These are phyloP conservation scores for Drosophila paramelanica DNA, from an alignment of 2,888 invertebrate species.

Conservation along the genomic window DNA sequence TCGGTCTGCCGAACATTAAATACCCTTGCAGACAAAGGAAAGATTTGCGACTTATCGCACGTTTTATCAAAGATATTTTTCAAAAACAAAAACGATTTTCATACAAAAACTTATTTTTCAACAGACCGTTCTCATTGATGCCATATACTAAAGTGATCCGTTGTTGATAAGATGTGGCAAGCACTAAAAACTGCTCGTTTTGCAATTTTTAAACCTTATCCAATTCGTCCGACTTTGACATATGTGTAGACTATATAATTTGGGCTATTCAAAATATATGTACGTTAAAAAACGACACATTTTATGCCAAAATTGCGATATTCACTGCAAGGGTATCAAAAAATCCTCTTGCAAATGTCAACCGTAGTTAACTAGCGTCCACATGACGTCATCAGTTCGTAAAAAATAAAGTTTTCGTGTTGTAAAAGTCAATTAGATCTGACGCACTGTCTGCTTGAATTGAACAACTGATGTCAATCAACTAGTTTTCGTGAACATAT, in stretches of 20 bases:
- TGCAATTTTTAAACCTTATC: too few species aligned
- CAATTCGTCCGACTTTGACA: too few species aligned
- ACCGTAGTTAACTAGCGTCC: conserved; percentile 58
- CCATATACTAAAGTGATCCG: too few species aligned
- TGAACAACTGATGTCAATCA: conserved; percentile 61
- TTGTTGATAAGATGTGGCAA: too few species aligned
- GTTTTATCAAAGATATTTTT: too few species aligned
- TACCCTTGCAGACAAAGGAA: conserved; percentile 13
- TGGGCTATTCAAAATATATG: not conserved
- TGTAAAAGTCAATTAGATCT: conserved; percentile 33
- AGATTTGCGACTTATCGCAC: too few species aligned
- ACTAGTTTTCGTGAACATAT: conserved; percentile 21
- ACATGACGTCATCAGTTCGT: conserved; percentile 42
- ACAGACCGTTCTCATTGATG: too few species aligned
- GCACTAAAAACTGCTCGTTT: too few species aligned
- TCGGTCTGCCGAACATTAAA: conserved; percentile 19
- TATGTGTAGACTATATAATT: not conserved
- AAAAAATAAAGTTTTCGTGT: not conserved
- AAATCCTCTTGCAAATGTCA: conserved; percentile 38
- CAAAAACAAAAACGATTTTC: too few species aligned
- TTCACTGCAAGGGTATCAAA: conserved; percentile 1
- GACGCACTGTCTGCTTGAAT: conserved; percentile 25
- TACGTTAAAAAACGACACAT: not conserved
- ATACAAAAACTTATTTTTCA: too few species aligned
- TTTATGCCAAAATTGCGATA: not conserved